A percentile compares a stretch with the other conserved stretches of the same genome.
Conservation (phyloP, 1,140 invertebrate genomes). For the Argopecten irradians region DNA sequence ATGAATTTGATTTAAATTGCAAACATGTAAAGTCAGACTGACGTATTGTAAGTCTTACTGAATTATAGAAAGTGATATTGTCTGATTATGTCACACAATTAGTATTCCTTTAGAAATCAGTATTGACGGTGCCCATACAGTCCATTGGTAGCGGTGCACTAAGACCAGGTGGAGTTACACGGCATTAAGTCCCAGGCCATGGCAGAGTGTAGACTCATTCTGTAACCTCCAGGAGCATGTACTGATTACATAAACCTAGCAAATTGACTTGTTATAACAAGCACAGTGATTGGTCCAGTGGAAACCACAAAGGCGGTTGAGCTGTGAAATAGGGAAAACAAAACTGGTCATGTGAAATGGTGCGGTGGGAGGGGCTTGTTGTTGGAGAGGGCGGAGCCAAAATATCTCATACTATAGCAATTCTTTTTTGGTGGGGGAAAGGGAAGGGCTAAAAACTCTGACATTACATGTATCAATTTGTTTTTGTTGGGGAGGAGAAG, state of each 20-base stretch:
- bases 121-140: too few species aligned
- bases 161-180: too few species aligned
- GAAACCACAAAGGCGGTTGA: not conserved
- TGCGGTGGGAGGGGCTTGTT: not conserved
- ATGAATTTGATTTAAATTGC: too few species aligned
- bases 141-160: too few species aligned
- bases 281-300: not conserved
- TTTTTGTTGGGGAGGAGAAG: not conserved
- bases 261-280: not conserved
- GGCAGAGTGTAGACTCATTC: not conserved
- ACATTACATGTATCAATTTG: not conserved
- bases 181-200: not conserved
- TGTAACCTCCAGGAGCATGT: not conserved
- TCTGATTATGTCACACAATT: not conserved
- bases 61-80: too few species aligned
- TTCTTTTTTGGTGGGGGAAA: not conserved
- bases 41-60: too few species aligned
- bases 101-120: not conserved
- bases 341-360: not conserved
- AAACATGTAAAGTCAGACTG: too few species aligned
- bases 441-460: not conserved
- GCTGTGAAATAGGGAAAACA: not conserved
- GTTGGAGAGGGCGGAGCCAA: not conserved
- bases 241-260: not conserved
- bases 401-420: not conserved